These are phyloP conservation scores for Triplophysa tibetana DNA, from an alignment of 2,113 vertebrate species.

Conservation along the genomic window DNA sequence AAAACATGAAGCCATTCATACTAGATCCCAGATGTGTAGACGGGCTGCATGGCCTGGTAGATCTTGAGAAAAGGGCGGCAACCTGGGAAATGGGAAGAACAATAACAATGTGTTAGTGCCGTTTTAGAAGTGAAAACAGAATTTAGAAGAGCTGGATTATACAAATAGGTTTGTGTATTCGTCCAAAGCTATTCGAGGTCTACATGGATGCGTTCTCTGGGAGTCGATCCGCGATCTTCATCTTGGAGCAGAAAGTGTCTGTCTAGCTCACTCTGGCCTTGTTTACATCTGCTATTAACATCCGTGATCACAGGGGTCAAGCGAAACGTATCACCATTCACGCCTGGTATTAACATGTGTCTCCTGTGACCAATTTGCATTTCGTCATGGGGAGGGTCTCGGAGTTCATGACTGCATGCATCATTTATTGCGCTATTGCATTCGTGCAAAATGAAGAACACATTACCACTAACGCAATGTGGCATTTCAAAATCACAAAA, in stretches of 20 bases:
- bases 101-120: conserved; percentile 26
- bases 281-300: background rate
- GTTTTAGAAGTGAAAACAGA: conserved; percentile 30
- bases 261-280: background rate
- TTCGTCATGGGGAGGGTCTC: background rate
- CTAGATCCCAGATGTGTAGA: conserved; percentile 99
- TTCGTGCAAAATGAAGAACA: too few relatives aligned
- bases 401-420: background rate
- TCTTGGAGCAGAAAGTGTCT: background rate
- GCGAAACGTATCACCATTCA: too few relatives aligned
- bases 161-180: background rate
- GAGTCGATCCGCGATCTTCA: background rate
- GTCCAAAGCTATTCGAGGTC: too few relatives aligned
- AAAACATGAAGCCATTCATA: conserved; percentile 71
- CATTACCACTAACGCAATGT: too few relatives aligned
- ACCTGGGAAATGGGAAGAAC: conserved; percentile 70
- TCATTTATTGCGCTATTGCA: too few relatives aligned
- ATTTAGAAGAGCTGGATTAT: background rate
- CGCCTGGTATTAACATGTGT: background rate
- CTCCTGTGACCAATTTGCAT: background rate
- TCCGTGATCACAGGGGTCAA: background rate
- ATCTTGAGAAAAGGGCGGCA: conserved; percentile 98
- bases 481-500: background rate
- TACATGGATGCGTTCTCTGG: too few relatives aligned
- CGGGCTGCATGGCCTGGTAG: conserved; percentile 98